A percentile compares a stretch with the other conserved stretches of the same genome.
phyloP scores from a whole-genome alignment of 2,797 vertebrate genomes.

The Anguilla marmorata region DNA sequence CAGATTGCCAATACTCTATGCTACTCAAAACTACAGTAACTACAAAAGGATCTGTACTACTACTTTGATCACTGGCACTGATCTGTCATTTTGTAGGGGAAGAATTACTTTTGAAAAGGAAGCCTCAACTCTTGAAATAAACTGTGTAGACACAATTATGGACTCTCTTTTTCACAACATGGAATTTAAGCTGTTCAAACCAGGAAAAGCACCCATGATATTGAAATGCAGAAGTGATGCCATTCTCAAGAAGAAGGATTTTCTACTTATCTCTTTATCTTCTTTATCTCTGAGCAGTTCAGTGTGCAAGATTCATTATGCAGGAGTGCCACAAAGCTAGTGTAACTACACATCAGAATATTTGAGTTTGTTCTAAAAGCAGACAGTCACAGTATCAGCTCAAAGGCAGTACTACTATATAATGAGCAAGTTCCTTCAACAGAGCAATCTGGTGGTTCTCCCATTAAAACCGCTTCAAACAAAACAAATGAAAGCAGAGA shows the following conservation, averaged over 20 bases:
- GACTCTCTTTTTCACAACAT: neutral
- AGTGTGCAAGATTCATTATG: neutral
- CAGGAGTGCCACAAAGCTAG: slow-evolving; percentile 5
- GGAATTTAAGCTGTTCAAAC: neutral
- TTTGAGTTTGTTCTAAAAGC: neutral
- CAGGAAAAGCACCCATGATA: neutral
- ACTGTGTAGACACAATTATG: neutral
- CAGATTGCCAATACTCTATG: neutral
- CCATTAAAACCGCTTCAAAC: neutral
- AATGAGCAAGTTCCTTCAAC: slow-evolving; percentile 3
- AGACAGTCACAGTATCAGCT: slow-evolving; percentile 7
- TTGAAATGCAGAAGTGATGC: neutral
- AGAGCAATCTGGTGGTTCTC: neutral
- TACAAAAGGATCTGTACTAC: neutral
- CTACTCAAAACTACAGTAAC: neutral
- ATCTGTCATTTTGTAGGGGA: neutral
- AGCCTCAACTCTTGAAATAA: neutral
- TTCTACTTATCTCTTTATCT: neutral
- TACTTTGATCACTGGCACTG: neutral
- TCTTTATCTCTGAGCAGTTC: neutral
- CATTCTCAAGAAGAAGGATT: neutral
- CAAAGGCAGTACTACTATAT: neutral
- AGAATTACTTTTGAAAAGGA: neutral
- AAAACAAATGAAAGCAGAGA: neutral
- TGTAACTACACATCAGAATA: slow-evolving; percentile 4